These are phyloP conservation scores for Alligator sinensis DNA, from an alignment of 2,113 vertebrate genomes.

Conservation along the genomic window DNA sequence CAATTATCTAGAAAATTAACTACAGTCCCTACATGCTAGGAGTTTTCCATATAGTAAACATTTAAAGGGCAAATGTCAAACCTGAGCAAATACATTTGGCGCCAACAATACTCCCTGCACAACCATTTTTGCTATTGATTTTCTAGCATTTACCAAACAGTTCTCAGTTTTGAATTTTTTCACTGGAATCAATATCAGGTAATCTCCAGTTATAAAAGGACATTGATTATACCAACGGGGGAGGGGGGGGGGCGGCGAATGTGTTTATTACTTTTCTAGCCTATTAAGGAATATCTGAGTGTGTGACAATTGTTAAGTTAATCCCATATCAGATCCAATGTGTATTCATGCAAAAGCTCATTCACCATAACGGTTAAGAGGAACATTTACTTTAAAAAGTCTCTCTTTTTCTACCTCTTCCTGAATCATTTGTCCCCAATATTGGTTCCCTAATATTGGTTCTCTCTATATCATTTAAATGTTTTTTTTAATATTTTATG, in stretches of 20 bases:
- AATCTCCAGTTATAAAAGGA: neutral
- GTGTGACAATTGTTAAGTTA: neutral
- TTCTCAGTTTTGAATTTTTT: neutral
- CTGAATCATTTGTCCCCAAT: neutral
- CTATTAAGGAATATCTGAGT: neutral
- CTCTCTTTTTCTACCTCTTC: neutral
- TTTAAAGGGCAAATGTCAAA: neutral
- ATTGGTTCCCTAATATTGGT: neutral
- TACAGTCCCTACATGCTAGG: neutral
- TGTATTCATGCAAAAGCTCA: neutral
- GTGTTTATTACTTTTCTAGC: neutral
- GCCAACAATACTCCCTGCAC: neutral
- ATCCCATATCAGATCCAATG: neutral
- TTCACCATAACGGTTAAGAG: neutral
- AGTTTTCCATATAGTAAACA: neutral
- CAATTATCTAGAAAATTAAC: neutral
- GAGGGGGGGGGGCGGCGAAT: neutral
- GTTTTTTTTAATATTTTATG: neutral
- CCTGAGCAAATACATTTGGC: neutral
- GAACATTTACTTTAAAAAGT: neutral
- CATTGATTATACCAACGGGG: neutral
- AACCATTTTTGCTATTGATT: neutral
- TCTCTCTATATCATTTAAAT: neutral
- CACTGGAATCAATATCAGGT: neutral
- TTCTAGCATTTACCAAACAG: neutral